These are phyloP conservation scores for Amorpha juglandis DNA, from an alignment of 2,888 invertebrate species.

Conservation along the genomic window DNA sequence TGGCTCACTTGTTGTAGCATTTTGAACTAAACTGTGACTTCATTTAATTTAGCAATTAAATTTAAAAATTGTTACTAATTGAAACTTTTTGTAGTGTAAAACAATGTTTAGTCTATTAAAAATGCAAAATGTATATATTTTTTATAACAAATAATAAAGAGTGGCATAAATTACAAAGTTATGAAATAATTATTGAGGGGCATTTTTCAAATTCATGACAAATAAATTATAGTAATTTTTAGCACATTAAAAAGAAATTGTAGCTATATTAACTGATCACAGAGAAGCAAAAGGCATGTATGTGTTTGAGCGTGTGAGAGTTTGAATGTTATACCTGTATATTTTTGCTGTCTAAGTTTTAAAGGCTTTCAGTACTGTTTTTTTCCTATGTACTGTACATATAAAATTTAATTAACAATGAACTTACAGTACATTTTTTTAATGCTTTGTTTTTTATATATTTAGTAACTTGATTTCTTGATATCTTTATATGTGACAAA, in stretches of 20 bases:
- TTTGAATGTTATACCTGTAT: conserved; percentile 42
- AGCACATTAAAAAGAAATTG: not conserved
- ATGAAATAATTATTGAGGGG: not conserved
- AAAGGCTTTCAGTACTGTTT: conserved; percentile 4
- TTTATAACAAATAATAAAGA: not conserved
- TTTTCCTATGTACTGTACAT: conserved; percentile 20
- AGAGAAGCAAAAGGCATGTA: conserved; percentile 12
- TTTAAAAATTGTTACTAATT: not conserved
- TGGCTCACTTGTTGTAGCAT: conserved; percentile 33
- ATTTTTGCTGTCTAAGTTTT: conserved; percentile 16
- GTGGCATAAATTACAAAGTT: not conserved
- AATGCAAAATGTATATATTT: not conserved
- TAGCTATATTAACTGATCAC: not conserved
- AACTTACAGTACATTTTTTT: not conserved
- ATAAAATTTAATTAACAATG: conserved; percentile 16
- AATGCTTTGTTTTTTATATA: conserved; percentile 15
- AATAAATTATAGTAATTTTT: not conserved
- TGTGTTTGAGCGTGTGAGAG: conserved; percentile 40
- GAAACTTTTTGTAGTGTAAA: not conserved
- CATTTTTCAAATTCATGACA: not conserved
- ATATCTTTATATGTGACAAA: not conserved
- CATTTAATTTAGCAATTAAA: not conserved
- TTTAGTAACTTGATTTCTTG: not conserved
- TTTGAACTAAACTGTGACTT: conserved; percentile 10
- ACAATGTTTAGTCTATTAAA: not conserved